phyloP scores from a whole-genome alignment of 2,888 invertebrate genomes.

The Drosophila prostipennis region DNA sequence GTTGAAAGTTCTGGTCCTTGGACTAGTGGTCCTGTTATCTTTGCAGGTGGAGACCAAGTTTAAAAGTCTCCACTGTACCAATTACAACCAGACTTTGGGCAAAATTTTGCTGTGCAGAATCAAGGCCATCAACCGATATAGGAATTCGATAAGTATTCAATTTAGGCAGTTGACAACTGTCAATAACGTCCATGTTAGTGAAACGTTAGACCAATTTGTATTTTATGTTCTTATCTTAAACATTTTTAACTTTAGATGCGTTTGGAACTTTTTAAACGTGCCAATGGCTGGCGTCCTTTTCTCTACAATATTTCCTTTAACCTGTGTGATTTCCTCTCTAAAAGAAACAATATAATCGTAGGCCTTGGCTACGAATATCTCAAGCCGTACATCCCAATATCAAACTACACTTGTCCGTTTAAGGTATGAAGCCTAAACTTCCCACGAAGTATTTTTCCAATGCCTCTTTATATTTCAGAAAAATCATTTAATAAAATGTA shows the following conservation, averaged over 20 bases:
- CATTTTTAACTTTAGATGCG: slow-evolving; percentile 15
- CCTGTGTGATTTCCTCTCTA: slow-evolving; percentile 23
- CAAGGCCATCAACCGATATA: slow-evolving; percentile 34
- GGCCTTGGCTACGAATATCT: slow-evolving; percentile 26
- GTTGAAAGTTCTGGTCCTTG: slow-evolving; percentile 3
- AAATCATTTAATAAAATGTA: slow-evolving; percentile 3
- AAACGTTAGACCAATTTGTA: not conserved
- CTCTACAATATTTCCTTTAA: slow-evolving; percentile 36
- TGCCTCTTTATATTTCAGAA: not conserved
- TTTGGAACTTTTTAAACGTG: slow-evolving; percentile 33
- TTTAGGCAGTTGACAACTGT: slow-evolving; percentile 22
- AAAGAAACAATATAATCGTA: slow-evolving; percentile 23
- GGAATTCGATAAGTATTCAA: slow-evolving; percentile 34
- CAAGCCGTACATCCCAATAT: slow-evolving; percentile 23
- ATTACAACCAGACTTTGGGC: slow-evolving; percentile 16
- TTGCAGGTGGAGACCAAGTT: slow-evolving; percentile 31
- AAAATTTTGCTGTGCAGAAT: slow-evolving; percentile 25
- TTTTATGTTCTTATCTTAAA: not conserved
- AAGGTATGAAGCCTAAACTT: not conserved
- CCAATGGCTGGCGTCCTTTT: slow-evolving; percentile 47
- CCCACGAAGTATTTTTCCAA: not conserved
- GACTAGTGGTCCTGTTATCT: slow-evolving; percentile 15
- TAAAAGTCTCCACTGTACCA: slow-evolving; percentile 37
- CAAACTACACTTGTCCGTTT: slow-evolving; percentile 31
- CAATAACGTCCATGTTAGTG: slow-evolving; percentile 21